Percentiles rank a stretch among this genome's conserved stretches.
Conservation (phyloP, 2,888 invertebrate species). For the Ormyrus labotus region DNA sequence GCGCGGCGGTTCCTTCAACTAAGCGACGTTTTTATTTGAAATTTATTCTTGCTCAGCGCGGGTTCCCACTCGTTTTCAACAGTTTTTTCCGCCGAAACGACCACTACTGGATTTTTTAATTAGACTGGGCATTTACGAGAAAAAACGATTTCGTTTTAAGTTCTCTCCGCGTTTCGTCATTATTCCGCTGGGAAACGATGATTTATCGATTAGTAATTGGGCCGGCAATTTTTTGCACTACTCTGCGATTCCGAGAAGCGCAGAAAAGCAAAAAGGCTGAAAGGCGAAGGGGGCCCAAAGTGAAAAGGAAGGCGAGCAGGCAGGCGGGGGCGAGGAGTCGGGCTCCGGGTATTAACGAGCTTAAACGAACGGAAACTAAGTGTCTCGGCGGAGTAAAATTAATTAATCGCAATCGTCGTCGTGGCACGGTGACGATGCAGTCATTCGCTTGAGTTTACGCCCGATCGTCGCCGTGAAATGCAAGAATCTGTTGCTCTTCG, state of each 20-base stretch:
- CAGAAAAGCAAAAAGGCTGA: too few relatives aligned
- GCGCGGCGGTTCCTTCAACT: neutral
- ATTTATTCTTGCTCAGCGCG: too few relatives aligned
- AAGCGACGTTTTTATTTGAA: slow-evolving; percentile 1
- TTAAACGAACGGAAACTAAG: slow-evolving; percentile 76
- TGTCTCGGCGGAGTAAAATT: slow-evolving; percentile 75
- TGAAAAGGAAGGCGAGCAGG: slow-evolving; percentile 16
- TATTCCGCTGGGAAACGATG: too few relatives aligned
- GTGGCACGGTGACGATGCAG: slow-evolving; percentile 60
- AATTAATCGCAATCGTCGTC: slow-evolving; percentile 72
- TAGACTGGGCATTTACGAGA: too few relatives aligned
- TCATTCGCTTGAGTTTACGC: slow-evolving; percentile 63
- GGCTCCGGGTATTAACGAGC: slow-evolving; percentile 72
- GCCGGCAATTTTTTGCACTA: too few relatives aligned
- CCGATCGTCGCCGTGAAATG: slow-evolving; percentile 60
- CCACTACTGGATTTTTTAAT: too few relatives aligned
- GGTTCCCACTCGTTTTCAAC: too few relatives aligned
- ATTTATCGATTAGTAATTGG: too few relatives aligned
- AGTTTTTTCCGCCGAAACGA: too few relatives aligned
- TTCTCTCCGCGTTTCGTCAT: too few relatives aligned
- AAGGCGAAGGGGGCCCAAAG: slow-evolving; percentile 3
- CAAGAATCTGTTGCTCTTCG: slow-evolving; percentile 56
- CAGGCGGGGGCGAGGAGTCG: slow-evolving; percentile 42
- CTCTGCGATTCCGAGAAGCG: too few relatives aligned
- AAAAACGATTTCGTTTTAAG: too few relatives aligned